These are phyloP conservation scores for Phylloscopus trochilus DNA, from an alignment of 2,113 vertebrate genomes.

Conservation along the genomic window DNA sequence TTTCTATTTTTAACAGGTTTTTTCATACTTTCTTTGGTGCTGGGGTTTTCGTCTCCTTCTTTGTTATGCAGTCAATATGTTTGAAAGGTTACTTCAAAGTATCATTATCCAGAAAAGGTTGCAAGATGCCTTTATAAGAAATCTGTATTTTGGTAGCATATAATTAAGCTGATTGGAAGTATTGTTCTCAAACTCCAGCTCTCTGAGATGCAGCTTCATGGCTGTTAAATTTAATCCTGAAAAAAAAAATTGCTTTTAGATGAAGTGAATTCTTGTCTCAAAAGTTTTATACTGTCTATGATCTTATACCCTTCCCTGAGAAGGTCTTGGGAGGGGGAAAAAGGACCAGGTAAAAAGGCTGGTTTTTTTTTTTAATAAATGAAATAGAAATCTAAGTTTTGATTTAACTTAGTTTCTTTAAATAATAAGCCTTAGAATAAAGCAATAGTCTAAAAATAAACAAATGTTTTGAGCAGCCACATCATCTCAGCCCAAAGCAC, in stretches of 20 bases:
- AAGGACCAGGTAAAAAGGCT: background rate
- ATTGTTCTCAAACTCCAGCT: background rate
- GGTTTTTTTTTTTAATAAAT: background rate
- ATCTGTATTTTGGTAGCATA: background rate
- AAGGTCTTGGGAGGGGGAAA: background rate
- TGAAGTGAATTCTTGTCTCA: background rate
- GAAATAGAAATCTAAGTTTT: background rate
- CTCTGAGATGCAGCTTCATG: background rate
- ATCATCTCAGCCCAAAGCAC: background rate
- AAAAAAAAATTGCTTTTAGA: background rate
- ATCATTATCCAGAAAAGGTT: background rate
- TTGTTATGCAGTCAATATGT: background rate
- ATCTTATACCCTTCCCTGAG: background rate
- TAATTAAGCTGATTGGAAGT: conserved; percentile 37
- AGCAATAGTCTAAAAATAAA: background rate
- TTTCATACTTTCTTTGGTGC: background rate
- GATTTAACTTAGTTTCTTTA: background rate
- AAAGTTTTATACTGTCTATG: background rate
- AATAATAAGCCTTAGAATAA: background rate
- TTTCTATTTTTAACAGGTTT: background rate
- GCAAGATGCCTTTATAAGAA: background rate
- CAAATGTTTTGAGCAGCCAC: background rate
- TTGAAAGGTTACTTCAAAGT: background rate
- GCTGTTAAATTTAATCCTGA: background rate
- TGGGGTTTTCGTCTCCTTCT: background rate